Base-by-base conservation (phyloP, 2,888 invertebrate genomes). In the Spodoptera littoralis region DNA sequence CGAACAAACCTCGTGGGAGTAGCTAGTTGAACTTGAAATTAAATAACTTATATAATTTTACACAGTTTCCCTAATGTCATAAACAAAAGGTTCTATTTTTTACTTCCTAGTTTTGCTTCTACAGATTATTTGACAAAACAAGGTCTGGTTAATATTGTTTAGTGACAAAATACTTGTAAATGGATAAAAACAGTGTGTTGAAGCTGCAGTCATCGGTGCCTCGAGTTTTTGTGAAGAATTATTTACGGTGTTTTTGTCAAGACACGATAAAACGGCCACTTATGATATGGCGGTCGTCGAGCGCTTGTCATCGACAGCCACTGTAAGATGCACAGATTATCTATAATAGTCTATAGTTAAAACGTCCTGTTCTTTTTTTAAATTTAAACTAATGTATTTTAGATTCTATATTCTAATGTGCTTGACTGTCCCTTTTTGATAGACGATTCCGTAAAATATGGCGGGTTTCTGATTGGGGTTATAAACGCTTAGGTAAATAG, bases 301-400 rank as follows among this genome's bases (percentile, higher is more conserved):
- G 36, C 55, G 55, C 48, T 76, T 82, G 82, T 82, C 82, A 69
- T 62, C 81, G 67, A 46, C 50, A 69, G 78, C 79, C 57, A 64
- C 79, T 62, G 80, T 54, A 59, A 51, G 27, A 43, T 47, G 54
- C 53, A 27, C 22, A 61, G 77, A 77, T 70, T 65, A 70, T 60
- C 42, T 27, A 27, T 27, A 27, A 27, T 27, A 27, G 27, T 27
- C 27, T 27, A 3, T 27, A 27, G 2, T 27, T 27, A 27, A 27
- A 27, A 58, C 59, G 24, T 24, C 18, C 41, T 42, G 53, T 44
- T 18, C 11, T 13, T 22, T 70, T 58, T 66, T 54, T 50, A 27
- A 27, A 5, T 27, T 27, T 27, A 4, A 27, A 27, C 27, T 27
- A 3, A 27, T 27, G 18, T 27, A 4, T 27, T 27, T 27, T 27